Evolutionary conservation across 2,888 invertebrate species (phyloP).

Genomic region (Lasioglossum oenotherae): DNA sequence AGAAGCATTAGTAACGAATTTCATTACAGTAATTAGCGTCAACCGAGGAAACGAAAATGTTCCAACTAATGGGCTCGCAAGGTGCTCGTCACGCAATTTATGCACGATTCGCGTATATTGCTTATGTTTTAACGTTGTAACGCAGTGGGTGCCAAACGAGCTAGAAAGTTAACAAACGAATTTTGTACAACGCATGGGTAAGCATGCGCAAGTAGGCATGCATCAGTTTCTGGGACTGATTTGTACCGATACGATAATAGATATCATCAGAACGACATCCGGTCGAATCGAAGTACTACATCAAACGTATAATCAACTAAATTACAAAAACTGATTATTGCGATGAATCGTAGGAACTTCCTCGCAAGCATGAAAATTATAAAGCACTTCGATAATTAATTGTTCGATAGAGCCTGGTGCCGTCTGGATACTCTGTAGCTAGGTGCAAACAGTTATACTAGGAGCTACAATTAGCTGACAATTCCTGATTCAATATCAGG

Average conservation of each 20-base stretch:
- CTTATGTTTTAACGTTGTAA: slow-evolving; percentile 26
- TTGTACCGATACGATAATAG: neutral
- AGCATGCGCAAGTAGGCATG: neutral
- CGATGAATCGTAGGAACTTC: slow-evolving; percentile 48
- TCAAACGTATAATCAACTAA: slow-evolving; percentile 7
- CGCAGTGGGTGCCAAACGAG: slow-evolving; percentile 49
- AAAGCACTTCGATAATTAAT: slow-evolving; percentile 1
- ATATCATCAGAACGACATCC: slow-evolving; percentile 17
- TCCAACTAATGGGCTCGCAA: slow-evolving; percentile 13
- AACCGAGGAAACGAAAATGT: slow-evolving; percentile 13
- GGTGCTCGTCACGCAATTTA: slow-evolving; percentile 25
- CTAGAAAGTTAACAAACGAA: slow-evolving; percentile 39
- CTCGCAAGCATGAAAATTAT: slow-evolving; percentile 39
- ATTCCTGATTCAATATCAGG: too few species aligned
- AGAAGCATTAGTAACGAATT: slow-evolving; percentile 29
- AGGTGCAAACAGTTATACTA: neutral
- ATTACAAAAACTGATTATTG: slow-evolving; percentile 15
- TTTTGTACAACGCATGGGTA: slow-evolving; percentile 35
- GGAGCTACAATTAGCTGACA: too few species aligned
- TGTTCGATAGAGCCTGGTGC: neutral
- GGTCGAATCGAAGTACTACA: neutral
- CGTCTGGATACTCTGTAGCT: neutral
- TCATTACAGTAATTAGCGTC: slow-evolving; percentile 23
- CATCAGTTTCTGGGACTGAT: slow-evolving; percentile 6
- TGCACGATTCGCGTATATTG: neutral